Conservation (phyloP, 2,113 vertebrate species). For the Psammodynastes pulverulentus region DNA sequence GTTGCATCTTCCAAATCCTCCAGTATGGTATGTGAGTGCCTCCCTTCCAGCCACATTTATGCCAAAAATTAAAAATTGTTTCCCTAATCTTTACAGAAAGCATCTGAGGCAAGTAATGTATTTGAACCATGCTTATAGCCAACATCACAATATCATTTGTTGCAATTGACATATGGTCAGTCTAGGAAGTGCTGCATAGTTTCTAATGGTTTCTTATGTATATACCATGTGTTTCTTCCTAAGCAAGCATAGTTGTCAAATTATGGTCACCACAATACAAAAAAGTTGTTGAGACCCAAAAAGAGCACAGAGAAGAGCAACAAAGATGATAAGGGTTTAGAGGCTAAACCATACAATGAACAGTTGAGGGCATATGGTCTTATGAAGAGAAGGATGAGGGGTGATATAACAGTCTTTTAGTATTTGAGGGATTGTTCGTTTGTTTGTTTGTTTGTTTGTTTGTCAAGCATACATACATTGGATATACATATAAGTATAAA, state of each 20-base stretch:
- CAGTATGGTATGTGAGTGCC: not conserved
- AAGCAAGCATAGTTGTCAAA: not conserved
- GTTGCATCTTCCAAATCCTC: not conserved
- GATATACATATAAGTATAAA: too few relatives aligned
- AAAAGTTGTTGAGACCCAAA: not conserved
- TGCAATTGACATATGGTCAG: not conserved
- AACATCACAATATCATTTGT: not conserved
- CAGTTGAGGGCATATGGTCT: not conserved
- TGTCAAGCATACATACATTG: too few relatives aligned
- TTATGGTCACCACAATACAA: not conserved
- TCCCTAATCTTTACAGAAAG: not conserved
- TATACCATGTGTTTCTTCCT: not conserved
- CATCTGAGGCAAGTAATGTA: not conserved
- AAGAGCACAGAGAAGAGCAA: not conserved
- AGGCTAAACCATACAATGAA: not conserved
- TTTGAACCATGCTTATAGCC: not conserved
- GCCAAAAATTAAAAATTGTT: not conserved
- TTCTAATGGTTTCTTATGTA: not conserved
- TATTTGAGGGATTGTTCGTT: too few relatives aligned
- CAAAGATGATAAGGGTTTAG: not conserved
- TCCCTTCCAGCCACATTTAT: not conserved
- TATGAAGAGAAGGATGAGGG: not conserved
- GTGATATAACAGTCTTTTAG: not conserved
- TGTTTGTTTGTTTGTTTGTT: too few relatives aligned
- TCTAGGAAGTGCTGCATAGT: not conserved